phyloP scores from a whole-genome alignment of 1,140 invertebrate species.

The Aphelenchoides besseyi region DNA sequence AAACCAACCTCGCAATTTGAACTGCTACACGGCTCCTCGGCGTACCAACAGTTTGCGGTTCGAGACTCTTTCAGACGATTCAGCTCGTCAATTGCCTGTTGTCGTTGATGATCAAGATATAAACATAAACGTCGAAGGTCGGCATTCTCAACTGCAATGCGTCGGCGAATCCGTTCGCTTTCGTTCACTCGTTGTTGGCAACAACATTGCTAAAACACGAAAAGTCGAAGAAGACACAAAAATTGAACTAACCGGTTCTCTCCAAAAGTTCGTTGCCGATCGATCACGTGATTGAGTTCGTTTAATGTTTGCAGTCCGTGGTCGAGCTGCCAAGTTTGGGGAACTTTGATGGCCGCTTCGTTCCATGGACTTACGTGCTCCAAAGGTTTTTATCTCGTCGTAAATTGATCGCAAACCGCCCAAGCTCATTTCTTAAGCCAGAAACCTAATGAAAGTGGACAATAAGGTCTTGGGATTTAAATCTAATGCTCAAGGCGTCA shows the following conservation, averaged over 20 bases:
- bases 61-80: not conserved
- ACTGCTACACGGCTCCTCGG: not conserved
- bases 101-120: constrained; percentile 3
- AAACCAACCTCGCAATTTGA: constrained; percentile 11
- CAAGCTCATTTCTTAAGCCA: constrained; percentile 3
- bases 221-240: not conserved
- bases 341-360: not conserved
- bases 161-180: constrained; percentile 6
- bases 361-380: not conserved
- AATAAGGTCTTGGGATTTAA: not conserved
- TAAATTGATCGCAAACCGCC: constrained; percentile 12
- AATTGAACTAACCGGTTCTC: not conserved
- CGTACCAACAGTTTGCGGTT: not conserved
- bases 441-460: not conserved
- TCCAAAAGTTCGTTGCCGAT: not conserved
- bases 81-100: not conserved
- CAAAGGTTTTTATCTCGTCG: not conserved
- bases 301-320: not conserved
- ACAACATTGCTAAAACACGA: constrained; percentile 13
- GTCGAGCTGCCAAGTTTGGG: not conserved
- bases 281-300: constrained; percentile 6
- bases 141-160: constrained; percentile 4
- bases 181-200: constrained; percentile 20
- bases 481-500: not conserved
- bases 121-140: constrained; percentile 10